These are phyloP conservation scores for Agriopis leucophaearia DNA, from an alignment of 2,888 invertebrate species.

Conservation along the genomic window DNA sequence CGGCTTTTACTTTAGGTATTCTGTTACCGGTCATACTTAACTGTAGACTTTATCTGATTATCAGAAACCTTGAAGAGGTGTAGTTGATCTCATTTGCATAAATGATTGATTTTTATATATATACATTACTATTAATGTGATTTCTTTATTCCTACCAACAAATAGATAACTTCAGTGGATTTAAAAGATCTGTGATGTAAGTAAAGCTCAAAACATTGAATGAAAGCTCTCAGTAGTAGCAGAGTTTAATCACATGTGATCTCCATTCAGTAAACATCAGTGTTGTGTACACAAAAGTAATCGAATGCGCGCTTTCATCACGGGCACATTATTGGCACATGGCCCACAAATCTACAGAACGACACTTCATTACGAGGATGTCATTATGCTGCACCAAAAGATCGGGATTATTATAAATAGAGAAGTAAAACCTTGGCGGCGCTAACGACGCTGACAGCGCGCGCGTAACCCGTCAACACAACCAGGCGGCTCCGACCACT, in stretches of 20 bases:
- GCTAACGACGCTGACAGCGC: slow-evolving; percentile 67
- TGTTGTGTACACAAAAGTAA: slow-evolving; percentile 71
- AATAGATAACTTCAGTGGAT: neutral
- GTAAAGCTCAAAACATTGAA: slow-evolving; percentile 21
- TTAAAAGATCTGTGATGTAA: neutral
- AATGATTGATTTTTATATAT: neutral
- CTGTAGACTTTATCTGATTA: too few species aligned
- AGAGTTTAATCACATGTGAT: slow-evolving; percentile 45
- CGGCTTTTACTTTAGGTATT: neutral
- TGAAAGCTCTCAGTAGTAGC: slow-evolving; percentile 31
- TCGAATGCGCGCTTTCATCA: slow-evolving; percentile 73
- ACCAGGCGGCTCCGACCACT: slow-evolving; percentile 57
- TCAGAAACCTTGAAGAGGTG: neutral
- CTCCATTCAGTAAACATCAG: slow-evolving; percentile 60
- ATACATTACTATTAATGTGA: neutral
- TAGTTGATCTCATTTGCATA: slow-evolving; percentile 19
- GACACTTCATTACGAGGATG: slow-evolving; percentile 84
- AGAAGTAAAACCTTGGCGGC: slow-evolving; percentile 78
- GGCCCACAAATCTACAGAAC: slow-evolving; percentile 81
- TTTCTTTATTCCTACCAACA: neutral
- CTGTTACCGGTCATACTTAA: neutral
- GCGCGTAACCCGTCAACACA: slow-evolving; percentile 56
- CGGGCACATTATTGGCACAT: slow-evolving; percentile 82
- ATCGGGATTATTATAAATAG: slow-evolving; percentile 85
- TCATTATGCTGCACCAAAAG: slow-evolving; percentile 82